Conservation (phyloP, 2,113 vertebrate species). For the Oncorhynchus gorbuscha region DNA sequence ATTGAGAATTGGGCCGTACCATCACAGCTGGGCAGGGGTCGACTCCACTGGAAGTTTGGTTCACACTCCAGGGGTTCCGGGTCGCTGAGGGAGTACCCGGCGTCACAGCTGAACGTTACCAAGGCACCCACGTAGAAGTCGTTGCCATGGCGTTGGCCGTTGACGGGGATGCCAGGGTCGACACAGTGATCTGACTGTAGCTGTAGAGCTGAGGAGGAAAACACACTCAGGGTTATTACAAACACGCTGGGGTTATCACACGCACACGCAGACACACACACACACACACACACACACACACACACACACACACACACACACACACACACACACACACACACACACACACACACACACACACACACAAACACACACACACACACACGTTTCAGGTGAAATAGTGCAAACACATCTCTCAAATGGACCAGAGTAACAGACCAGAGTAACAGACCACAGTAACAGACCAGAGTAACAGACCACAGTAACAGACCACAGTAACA, state of each 20-base stretch:
- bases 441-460: no score
- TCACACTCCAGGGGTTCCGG: constrained; percentile 88
- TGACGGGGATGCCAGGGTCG: constrained; percentile 94
- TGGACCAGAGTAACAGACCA: no score
- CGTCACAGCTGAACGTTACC: constrained; percentile 93
- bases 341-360: no score
- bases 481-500: no score
- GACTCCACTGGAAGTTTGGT: constrained; percentile 98
- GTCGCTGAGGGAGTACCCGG: constrained; percentile 91
- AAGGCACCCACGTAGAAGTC: constrained; percentile 95
- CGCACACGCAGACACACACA: not conserved
- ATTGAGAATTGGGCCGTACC: constrained; percentile 71
- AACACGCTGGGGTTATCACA: no score
- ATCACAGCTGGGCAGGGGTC: constrained; percentile 93
- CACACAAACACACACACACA: no score
- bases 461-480: no score
- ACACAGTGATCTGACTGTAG: constrained; percentile 95
- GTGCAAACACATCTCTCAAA: no score
- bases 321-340: no score
- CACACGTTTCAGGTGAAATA: no score
- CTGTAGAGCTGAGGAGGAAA: constrained; percentile 79
- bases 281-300: not conserved
- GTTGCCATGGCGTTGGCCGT: constrained; percentile 91
- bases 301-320: no score
- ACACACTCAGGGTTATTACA: not conserved